A percentile compares a stretch with the other conserved stretches of the same genome.
Evolutionary conservation across 2,113 vertebrate species (phyloP).

Genomic region (Oxyruncus cristatus): DNA sequence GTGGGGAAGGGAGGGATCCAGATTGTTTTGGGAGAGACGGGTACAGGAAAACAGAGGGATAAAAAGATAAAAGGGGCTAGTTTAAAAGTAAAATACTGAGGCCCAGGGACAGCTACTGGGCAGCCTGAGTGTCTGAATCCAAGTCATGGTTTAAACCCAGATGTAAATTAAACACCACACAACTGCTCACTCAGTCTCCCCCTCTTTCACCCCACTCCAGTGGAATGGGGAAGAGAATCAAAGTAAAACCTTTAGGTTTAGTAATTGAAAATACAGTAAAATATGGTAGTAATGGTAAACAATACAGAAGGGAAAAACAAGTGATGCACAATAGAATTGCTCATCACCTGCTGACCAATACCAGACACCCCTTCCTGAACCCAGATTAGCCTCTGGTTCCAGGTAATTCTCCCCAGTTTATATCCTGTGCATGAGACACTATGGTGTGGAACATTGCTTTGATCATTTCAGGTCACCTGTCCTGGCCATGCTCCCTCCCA

Average conservation of each 20-base stretch:
- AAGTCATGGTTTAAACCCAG: neutral
- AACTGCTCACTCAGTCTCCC: neutral
- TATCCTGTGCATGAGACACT: neutral
- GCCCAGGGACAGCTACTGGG: neutral
- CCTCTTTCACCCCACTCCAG: neutral
- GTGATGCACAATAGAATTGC: neutral
- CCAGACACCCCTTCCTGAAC: neutral
- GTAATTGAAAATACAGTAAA: neutral
- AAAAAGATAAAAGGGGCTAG: fast-evolving
- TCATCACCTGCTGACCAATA: neutral
- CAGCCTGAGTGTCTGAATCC: neutral
- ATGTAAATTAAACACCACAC: neutral
- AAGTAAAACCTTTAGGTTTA: neutral
- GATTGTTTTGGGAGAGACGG: neutral
- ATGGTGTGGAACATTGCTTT: neutral
- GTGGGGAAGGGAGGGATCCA: neutral
- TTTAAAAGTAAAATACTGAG: neutral
- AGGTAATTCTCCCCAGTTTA: neutral
- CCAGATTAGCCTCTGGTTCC: neutral
- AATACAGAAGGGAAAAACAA: neutral
- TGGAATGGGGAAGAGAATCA: neutral
- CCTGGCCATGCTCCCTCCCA: neutral
- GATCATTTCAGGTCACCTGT: neutral
- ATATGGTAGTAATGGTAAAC: neutral
- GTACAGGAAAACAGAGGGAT: neutral